Conservation (phyloP, 2,888 invertebrate species). For the Agrochola lota region DNA sequence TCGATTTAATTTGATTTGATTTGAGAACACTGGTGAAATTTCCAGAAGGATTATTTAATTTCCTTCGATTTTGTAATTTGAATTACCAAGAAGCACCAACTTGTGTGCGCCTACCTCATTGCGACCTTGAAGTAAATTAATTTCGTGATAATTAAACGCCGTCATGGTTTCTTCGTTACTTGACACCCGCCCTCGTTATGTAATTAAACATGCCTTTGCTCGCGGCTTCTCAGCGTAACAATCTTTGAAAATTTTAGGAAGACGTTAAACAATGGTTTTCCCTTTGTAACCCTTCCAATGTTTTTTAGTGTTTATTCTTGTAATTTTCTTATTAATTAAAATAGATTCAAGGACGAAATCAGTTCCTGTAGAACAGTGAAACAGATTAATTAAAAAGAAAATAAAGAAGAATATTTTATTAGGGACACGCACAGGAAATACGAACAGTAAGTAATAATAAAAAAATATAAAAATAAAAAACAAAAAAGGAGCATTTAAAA, state of each 20-base stretch:
- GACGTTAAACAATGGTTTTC: slow-evolving; percentile 12
- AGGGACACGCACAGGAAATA: no score
- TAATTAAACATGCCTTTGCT: slow-evolving; percentile 51
- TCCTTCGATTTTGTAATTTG: slow-evolving; percentile 28
- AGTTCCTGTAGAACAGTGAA: not conserved
- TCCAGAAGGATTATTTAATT: slow-evolving; percentile 9
- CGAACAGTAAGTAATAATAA: no score
- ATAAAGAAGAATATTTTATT: no score
- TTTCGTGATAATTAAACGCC: slow-evolving; percentile 56
- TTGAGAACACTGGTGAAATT: slow-evolving; percentile 1
- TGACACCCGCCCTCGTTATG: slow-evolving; percentile 50
- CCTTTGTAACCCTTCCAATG: slow-evolving; percentile 16
- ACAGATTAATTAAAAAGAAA: not conserved
- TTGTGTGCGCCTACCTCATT: slow-evolving; percentile 20
- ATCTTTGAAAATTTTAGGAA: slow-evolving; percentile 34
- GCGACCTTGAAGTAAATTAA: slow-evolving; percentile 52
- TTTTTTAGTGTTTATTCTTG: slow-evolving; percentile 11
- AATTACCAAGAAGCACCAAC: slow-evolving; percentile 15
- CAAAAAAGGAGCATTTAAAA: no score
- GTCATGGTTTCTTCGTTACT: slow-evolving; percentile 55
- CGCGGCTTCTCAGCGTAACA: slow-evolving; percentile 20
- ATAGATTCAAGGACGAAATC: slow-evolving; percentile 8
- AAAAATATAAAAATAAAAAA: no score
- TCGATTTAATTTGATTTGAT: no score
- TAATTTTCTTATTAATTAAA: not conserved